Percentiles rank a stretch among this genome's conserved stretches.
phyloP scores from a whole-genome alignment of 2,888 invertebrate genomes.

The Amorpha juglandis region DNA sequence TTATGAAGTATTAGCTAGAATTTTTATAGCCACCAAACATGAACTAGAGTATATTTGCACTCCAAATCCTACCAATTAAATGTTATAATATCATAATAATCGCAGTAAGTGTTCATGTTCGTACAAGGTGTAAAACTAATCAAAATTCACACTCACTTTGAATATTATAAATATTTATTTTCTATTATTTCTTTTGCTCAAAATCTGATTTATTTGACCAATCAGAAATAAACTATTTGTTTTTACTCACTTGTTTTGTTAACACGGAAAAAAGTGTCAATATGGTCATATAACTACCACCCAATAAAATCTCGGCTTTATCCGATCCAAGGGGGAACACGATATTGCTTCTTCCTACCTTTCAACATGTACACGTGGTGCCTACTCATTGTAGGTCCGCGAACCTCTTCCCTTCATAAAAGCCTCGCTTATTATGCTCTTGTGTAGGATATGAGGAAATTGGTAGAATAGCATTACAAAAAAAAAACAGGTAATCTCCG shows the following conservation, averaged over 20 bases:
- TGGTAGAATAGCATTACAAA: constrained; percentile 82
- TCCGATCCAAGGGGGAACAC: constrained; percentile 61
- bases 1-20: background rate
- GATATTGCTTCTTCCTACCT: constrained; percentile 66
- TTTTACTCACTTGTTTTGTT: background rate
- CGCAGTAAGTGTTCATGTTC: too few relatives aligned
- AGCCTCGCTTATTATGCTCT: constrained; percentile 81
- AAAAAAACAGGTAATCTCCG: constrained; percentile 81
- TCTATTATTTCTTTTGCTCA: too few relatives aligned
- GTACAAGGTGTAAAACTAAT: too few relatives aligned
- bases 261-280: constrained; percentile 50
- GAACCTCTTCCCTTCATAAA: constrained; percentile 79
- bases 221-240: background rate
- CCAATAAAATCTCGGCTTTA: constrained; percentile 67
- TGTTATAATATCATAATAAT: too few relatives aligned
- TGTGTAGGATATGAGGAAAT: constrained; percentile 82
- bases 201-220: background rate
- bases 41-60: too few relatives aligned
- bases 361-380: constrained; percentile 63
- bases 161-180: too few relatives aligned
- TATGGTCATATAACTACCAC: constrained; percentile 60
- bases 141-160: too few relatives aligned
- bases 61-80: too few relatives aligned
- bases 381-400: constrained; percentile 76
- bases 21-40: background rate